Percentiles rank a stretch among this genome's conserved stretches.
Evolutionary conservation across 53 echinoderm and acorn worm species (phyloP).

Genomic region (Crossaster papposus): DNA sequence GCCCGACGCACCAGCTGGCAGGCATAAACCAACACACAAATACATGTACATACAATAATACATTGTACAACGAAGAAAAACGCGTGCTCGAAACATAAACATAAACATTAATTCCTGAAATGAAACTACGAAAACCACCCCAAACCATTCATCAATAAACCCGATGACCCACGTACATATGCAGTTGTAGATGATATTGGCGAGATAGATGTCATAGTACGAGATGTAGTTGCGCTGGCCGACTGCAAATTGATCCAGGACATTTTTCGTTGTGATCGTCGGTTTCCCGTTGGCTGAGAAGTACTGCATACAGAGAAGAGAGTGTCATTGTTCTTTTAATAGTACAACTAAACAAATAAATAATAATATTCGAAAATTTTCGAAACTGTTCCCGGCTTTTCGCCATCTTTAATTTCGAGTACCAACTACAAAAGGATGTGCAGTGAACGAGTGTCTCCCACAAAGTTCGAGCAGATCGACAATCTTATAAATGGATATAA

Average conservation of each 20-base stretch:
- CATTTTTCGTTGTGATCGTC: constrained; percentile 57
- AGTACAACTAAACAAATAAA: too few relatives aligned
- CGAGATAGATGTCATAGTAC: constrained; percentile 63
- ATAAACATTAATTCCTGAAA: not conserved
- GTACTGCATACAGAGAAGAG: constrained; percentile 32
- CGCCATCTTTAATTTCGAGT: too few relatives aligned
- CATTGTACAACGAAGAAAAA: too few relatives aligned
- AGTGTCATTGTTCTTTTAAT: not conserved
- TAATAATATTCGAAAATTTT: too few relatives aligned
- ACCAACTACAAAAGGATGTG: too few relatives aligned
- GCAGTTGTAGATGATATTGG: constrained; percentile 65
- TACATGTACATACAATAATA: too few relatives aligned
- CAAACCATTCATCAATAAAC: not conserved
- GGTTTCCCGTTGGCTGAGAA: constrained; percentile 56
- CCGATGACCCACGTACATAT: constrained; percentile 7
- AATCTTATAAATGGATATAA: too few relatives aligned
- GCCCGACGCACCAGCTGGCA: too few relatives aligned
- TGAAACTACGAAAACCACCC: not conserved
- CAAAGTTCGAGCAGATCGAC: too few relatives aligned
- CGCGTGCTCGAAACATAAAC: not conserved
- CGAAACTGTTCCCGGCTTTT: too few relatives aligned
- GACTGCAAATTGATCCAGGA: constrained; percentile 31
- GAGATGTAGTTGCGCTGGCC: constrained; percentile 58
- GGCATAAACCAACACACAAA: too few relatives aligned
- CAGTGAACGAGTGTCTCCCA: too few relatives aligned